Evolutionary conservation across 2,888 invertebrate species (phyloP).

Genomic region (Aphodius granarius): DNA sequence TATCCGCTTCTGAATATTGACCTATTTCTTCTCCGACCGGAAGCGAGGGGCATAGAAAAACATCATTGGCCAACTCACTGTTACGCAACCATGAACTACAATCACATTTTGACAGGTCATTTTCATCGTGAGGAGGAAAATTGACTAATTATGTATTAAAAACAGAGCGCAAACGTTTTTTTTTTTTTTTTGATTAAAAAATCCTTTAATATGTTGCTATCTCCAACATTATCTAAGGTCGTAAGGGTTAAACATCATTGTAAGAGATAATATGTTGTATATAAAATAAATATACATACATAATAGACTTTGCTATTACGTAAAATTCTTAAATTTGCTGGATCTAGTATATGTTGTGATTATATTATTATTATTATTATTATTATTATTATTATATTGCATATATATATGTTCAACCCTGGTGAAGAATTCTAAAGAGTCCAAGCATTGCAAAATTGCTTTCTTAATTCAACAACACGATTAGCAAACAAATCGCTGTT

Average conservation of each 20-base stretch:
- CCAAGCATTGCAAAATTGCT: too few relatives aligned
- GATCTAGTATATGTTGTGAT: too few relatives aligned
- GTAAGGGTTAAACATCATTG: constrained; percentile 17
- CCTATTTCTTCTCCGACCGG: neutral
- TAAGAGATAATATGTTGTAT: constrained; percentile 15
- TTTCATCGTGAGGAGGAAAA: neutral
- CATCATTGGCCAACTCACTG: neutral
- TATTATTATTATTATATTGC: neutral
- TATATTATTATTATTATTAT: too few relatives aligned
- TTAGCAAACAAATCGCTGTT: neutral
- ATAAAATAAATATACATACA: constrained; percentile 6
- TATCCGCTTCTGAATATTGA: neutral
- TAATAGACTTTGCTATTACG: constrained; percentile 4
- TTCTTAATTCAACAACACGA: too few relatives aligned
- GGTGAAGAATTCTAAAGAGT: neutral
- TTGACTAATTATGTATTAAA: neutral
- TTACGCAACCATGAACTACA: neutral
- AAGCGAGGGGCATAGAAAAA: neutral
- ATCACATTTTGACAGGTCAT: neutral
- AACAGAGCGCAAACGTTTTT: neutral
- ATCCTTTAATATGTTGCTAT: constrained; percentile 8
- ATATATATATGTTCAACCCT: neutral
- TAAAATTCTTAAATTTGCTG: constrained; percentile 1
- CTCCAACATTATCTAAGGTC: constrained; percentile 14
- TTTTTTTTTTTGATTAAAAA: neutral